Base-by-base conservation (phyloP, 2,113 vertebrate species). In the Puntigrus tetrazona region DNA sequence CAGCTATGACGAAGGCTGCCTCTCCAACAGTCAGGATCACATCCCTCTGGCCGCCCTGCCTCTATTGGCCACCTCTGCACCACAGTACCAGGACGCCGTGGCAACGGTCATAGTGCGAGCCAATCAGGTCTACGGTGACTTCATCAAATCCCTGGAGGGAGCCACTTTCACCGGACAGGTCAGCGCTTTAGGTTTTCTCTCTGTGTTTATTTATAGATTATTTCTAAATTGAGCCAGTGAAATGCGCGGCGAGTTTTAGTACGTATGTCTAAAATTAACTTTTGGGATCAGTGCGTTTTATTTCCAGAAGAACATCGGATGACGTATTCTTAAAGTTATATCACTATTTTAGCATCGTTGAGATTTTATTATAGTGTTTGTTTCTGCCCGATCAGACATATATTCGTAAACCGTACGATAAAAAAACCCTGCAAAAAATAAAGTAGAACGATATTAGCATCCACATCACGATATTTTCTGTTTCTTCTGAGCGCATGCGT, bases 11-110 rank as follows among this genome's bases (percentile, higher is more conserved):
- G 97, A 98, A 90, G 92, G 96, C 89, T 98, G 96, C 89, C 94
- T 99, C 84, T 99, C 97, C 88, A 99, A 95, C 94, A 99, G 97
- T 83, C 97, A 98, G 94, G 98, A 99, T 89, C 98, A 99, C 94
- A 97, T 99, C 86, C 98, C 98, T 0, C 94, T 99, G 14, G 98
- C 97, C 0, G 98, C 98, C 0, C 96, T 99, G 79, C 98, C 98
- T 20, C 94, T 99, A 22, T 82, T 99, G 88, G 98, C 98, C 7
- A 99, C 98, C 0, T 97, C 98, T 0, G 96, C 97, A 0, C 97
- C 98, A 0, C 97, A 97, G 93, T 99, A 99, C 93, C 97, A 99
- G 78, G 98, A 99, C 84, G 97, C 97, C 0, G 95, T 99, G 16
- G 96, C 98, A 16, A 92, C 95, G 0, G 98, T 99, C 88, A 98